These are phyloP conservation scores for Rhyacichthys aspro DNA, from an alignment of 2,797 vertebrate species.

Conservation along the genomic window DNA sequence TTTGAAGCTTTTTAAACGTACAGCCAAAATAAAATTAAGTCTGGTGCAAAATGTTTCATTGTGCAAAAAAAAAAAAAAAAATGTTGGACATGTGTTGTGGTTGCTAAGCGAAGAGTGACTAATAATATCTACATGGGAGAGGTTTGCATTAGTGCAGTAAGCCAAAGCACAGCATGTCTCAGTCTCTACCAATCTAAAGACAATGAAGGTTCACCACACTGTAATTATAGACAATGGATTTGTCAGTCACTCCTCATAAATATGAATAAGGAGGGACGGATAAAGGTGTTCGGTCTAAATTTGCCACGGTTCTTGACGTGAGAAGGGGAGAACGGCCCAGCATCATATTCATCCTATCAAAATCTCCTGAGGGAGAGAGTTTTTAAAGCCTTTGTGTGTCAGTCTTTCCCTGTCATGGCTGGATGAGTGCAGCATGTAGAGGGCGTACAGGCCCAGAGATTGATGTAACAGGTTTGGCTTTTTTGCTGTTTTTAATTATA, in stretches of 20 bases:
- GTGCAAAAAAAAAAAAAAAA: slow-evolving; percentile 53
- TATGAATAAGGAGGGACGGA: slow-evolving; percentile 79
- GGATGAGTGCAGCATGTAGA: slow-evolving; percentile 69
- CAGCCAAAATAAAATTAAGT: slow-evolving; percentile 66
- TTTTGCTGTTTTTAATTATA: slow-evolving; percentile 34
- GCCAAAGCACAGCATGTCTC: slow-evolving; percentile 79
- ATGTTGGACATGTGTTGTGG: slow-evolving; percentile 81
- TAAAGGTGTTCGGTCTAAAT: slow-evolving; percentile 79
- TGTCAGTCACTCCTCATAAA: slow-evolving; percentile 81
- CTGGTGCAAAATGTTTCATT: slow-evolving; percentile 59
- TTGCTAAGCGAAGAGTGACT: slow-evolving; percentile 83
- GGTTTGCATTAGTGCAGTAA: slow-evolving; percentile 78
- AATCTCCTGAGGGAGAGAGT: slow-evolving; percentile 69
- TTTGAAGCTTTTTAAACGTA: slow-evolving; percentile 13
- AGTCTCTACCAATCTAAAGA: slow-evolving; percentile 82
- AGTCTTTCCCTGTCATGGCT: slow-evolving; percentile 75
- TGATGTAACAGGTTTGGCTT: slow-evolving; percentile 73
- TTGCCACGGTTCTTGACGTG: slow-evolving; percentile 75
- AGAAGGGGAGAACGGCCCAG: slow-evolving; percentile 72
- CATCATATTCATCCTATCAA: slow-evolving; percentile 77
- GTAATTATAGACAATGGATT: slow-evolving; percentile 84
- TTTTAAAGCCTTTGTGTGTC: slow-evolving; percentile 78
- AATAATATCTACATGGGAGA: slow-evolving; percentile 82
- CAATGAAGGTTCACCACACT: slow-evolving; percentile 81
- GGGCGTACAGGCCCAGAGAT: slow-evolving; percentile 70